phyloP scores from a whole-genome alignment of 2,113 vertebrate genomes.

The Tretioscincus oriximinensis region DNA sequence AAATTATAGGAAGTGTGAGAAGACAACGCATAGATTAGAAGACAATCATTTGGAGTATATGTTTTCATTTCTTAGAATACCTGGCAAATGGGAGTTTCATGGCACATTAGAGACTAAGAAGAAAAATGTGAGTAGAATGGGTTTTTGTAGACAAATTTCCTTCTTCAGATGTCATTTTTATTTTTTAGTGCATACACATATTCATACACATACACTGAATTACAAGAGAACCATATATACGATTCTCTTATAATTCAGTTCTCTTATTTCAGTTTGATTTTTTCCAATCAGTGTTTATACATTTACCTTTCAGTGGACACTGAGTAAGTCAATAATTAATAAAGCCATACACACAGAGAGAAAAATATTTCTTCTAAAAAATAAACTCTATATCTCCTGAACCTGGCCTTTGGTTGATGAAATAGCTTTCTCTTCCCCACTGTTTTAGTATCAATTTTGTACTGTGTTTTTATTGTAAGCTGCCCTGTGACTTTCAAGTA shows the following conservation, averaged over 20 bases:
- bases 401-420: too few species aligned
- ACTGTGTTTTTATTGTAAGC: too few species aligned
- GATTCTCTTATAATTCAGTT: not conserved
- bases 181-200: not conserved
- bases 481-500: too few species aligned
- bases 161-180: not conserved
- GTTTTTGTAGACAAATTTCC: too few species aligned
- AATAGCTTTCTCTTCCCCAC: too few species aligned
- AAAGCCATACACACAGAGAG: slow-evolving; percentile 4
- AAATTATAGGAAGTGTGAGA: not conserved
- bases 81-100: not conserved
- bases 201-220: not conserved
- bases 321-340: not conserved
- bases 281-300: not conserved
- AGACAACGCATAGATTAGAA: not conserved
- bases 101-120: too few species aligned
- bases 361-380: not conserved
- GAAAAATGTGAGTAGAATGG: too few species aligned
- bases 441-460: too few species aligned
- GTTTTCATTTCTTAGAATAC: not conserved
- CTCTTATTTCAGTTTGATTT: slow-evolving; percentile 21
- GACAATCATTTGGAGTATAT: not conserved
- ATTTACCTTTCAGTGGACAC: not conserved
- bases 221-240: not conserved
- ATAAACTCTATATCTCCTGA: not conserved